Percentiles rank a stretch among this genome's conserved stretches.
phyloP scores from a whole-genome alignment of 1,140 invertebrate species.

The Diachasma alloeum region DNA sequence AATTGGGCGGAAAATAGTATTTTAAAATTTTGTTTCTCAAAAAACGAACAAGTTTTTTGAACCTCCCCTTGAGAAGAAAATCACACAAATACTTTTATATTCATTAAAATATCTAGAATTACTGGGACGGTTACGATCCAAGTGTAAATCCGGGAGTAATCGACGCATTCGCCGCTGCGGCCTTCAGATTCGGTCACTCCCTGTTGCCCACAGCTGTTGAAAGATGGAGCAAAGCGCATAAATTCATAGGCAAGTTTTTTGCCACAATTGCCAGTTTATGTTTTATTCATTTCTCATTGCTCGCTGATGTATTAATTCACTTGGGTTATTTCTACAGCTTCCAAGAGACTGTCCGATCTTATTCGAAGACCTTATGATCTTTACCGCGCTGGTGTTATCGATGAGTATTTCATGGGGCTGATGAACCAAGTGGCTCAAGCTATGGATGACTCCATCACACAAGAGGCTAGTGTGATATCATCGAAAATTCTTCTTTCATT shows the following conservation, averaged over 20 bases:
- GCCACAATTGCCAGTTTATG: background rate
- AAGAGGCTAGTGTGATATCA: slow-evolving; percentile 70
- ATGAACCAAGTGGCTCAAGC: slow-evolving; percentile 95
- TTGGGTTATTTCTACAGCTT: slow-evolving; percentile 69
- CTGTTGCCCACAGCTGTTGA: slow-evolving; percentile 87
- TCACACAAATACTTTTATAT: slow-evolving; percentile 10
- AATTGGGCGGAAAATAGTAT: too few relatives aligned
- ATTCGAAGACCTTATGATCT: slow-evolving; percentile 90
- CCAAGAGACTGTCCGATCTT: slow-evolving; percentile 86
- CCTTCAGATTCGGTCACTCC: slow-evolving; percentile 91
- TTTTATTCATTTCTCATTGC: slow-evolving; percentile 12
- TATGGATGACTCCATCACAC: slow-evolving; percentile 93
- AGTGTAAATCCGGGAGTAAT: slow-evolving; percentile 87
- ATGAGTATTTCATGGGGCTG: slow-evolving; percentile 91
- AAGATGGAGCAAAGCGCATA: slow-evolving; percentile 92
- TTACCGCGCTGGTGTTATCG: slow-evolving; percentile 88
- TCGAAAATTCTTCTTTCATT: background rate
- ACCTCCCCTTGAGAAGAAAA: background rate
- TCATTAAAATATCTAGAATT: slow-evolving; percentile 67
- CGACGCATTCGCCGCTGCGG: slow-evolving; percentile 87
- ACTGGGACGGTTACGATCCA: slow-evolving; percentile 89
- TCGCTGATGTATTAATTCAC: background rate
- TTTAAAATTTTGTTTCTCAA: too few relatives aligned
- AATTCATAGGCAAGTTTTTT: slow-evolving; percentile 80
- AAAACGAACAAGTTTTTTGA: too few relatives aligned